Evolutionary conservation across 2,113 vertebrate species (phyloP), one percentile per base, ranked within the genome.

Genomic region (Nanorana parkeri): DNA sequence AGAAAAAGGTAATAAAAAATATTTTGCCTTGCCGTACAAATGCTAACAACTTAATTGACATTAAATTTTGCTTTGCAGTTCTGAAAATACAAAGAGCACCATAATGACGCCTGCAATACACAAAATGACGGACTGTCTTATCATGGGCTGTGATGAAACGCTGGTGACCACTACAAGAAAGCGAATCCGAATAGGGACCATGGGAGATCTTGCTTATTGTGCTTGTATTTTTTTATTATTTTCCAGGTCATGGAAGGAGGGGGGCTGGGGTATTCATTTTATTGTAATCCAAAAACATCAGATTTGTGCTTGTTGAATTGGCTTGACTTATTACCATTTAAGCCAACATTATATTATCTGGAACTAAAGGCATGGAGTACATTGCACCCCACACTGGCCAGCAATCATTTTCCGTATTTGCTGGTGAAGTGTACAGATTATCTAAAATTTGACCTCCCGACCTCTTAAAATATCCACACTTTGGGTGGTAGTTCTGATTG

Each of bases 1-100:
- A 94, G 93, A 94, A 95, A 92, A 95, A 94, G 94, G 92, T 93
- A 93, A 94, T 93, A 95, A 95, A 47, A 95, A 94, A 95, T 94
- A 94, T 93, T 92, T 94, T 85, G 90, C 93, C 94, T 94, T 89
- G 91, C 93, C 90, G 88, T 95, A 94, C 94, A 94, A 94, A 94
- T 92, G 94, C 93, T 90, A 94, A 93, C 93, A 89, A 93, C 92
- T 91, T 86, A 92, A 91, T 89, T 91, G 90, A 90, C 91, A 20
- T 86, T 83, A 91, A n/a, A 90, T 91, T 71, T 91, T 89, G 93
- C 93, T 93, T 91, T 91, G 91, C 90, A 91, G 91, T 92, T 93
- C 88, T 86, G 89, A 75, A 90, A 91, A 90, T 91, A 92, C 92
- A 90, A 89, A 92, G 88, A 95, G 94, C 94, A 94, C 94, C 94